Evolutionary conservation across 1,140 invertebrate species (phyloP).

Genomic region (Oppia nitens): DNA sequence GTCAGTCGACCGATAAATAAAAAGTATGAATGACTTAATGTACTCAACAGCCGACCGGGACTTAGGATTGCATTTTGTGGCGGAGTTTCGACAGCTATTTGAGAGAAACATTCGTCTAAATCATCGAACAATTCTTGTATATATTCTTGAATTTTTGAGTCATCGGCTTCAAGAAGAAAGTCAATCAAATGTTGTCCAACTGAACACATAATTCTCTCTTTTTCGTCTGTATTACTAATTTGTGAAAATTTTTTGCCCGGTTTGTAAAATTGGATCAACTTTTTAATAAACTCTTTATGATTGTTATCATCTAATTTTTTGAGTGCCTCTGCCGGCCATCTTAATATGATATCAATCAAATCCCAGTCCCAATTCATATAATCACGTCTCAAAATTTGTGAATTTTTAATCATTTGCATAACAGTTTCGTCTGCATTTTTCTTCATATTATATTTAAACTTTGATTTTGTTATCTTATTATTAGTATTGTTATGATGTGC

Average conservation of each 20-base stretch:
- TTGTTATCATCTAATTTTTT: slow-evolving; percentile 50
- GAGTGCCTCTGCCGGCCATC: slow-evolving; percentile 36
- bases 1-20: slow-evolving; percentile 73
- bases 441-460: neutral
- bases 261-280: slow-evolving; percentile 65
- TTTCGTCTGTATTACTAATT: slow-evolving; percentile 44
- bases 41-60: slow-evolving; percentile 65
- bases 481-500: neutral
- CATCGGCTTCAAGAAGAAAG: slow-evolving; percentile 43
- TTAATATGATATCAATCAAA: slow-evolving; percentile 53
- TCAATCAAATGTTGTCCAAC: slow-evolving; percentile 59
- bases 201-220: slow-evolving; percentile 42
- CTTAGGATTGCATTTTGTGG: slow-evolving; percentile 75
- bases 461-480: neutral
- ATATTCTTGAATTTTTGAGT: slow-evolving; percentile 36
- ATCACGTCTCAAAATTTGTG: slow-evolving; percentile 50
- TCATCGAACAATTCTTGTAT: slow-evolving; percentile 62
- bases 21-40: slow-evolving; percentile 83
- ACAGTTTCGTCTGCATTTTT: slow-evolving; percentile 40
- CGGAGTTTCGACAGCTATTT: slow-evolving; percentile 48
- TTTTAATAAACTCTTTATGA: slow-evolving; percentile 56
- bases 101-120: slow-evolving; percentile 49
- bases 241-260: slow-evolving; percentile 63
- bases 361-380: slow-evolving; percentile 69
- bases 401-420: slow-evolving; percentile 44